Percentiles rank a stretch among this genome's conserved stretches.
phyloP scores from a whole-genome alignment of 64 coral and sea anemone species.

The Porites australiensis region DNA sequence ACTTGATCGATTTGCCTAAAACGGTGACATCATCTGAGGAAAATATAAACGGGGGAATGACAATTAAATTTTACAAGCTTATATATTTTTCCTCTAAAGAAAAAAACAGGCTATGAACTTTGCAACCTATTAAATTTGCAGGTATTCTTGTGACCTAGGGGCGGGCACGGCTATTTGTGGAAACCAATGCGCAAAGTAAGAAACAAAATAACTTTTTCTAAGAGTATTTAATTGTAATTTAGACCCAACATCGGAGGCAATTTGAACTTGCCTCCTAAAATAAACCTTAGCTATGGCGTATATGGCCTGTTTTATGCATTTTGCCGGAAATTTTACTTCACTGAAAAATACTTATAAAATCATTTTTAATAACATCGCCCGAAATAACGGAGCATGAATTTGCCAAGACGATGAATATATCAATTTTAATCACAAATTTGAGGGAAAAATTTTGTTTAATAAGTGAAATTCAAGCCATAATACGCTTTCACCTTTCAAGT shows the following conservation, averaged over 20 bases:
- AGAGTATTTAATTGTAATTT: slow-evolving; percentile 8
- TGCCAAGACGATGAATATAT: background rate
- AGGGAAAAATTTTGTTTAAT: slow-evolving; percentile 39
- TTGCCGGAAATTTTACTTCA: background rate
- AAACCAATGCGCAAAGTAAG: background rate
- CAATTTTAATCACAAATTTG: background rate
- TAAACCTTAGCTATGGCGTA: background rate
- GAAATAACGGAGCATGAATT: background rate
- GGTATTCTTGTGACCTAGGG: slow-evolving; percentile 18
- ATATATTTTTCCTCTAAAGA: background rate
- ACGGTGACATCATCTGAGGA: background rate
- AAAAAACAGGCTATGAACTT: background rate
- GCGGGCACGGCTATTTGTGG: slow-evolving; percentile 26
- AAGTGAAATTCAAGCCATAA: slow-evolving; percentile 59
- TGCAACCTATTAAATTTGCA: slow-evolving; percentile 18
- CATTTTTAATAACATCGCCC: background rate
- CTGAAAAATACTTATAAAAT: background rate
- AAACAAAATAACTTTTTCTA: slow-evolving; percentile 27
- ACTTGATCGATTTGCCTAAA: background rate
- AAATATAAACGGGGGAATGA: background rate
- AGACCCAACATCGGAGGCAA: background rate
- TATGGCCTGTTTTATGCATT: background rate
- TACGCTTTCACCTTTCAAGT: slow-evolving; percentile 35
- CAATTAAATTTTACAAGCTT: background rate
- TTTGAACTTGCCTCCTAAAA: background rate